Base-by-base conservation (phyloP, 1,140 invertebrate genomes). In the Leucophenga varia region DNA sequence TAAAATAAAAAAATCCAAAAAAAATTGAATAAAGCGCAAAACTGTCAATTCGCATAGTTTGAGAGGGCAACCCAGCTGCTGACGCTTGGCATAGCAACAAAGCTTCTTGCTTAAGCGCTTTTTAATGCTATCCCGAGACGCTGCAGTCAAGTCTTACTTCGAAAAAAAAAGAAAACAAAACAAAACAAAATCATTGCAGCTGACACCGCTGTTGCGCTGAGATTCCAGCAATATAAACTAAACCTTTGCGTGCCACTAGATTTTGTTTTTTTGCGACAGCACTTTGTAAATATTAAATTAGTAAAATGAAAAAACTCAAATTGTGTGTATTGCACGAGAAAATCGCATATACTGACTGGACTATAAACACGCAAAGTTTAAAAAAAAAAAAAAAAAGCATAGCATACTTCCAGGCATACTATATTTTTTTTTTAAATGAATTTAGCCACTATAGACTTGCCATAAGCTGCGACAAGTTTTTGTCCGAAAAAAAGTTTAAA, bases 271-370 rank as follows among this genome's bases (percentile, higher is more conserved):
- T 18, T 54, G 37, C 40, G 20, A 21, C 45, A 50, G 63, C 59
- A 67, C 63, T 67, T 67, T 67, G 63, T 67, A 67, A 67, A 67
- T 67, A 67, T 67, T 63, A 67, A 67, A 67, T 67, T 67, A 67
- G n/a, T 65, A 59, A 65, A 25, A 3, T 35, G 18, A n/a, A 54
- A 35, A 16, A 22, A 37, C 42, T 38, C 13, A 19, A 36, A 36
- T 5, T 28, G 12, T 14, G 5, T 25, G 21, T n/a, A n/a, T n/a
- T n/a, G n/a, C n/a, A 39, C 44, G 31, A 30, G 38, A 39, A 19
- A 42, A 46, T 43, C 35, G 50, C 39, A 44, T 49, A 41, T 52
- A 57, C 48, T 57, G 31, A 53, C 44, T 40, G 55, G 52, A 46
- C 50, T 55, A 55, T 58, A 63, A 59, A 56, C 54, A 34, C 13